Percentiles rank a stretch among this genome's conserved stretches.
These are phyloP conservation scores for Hirtodrosophila duncani DNA, from an alignment of 2,888 invertebrate genomes.

Conservation along the genomic window DNA sequence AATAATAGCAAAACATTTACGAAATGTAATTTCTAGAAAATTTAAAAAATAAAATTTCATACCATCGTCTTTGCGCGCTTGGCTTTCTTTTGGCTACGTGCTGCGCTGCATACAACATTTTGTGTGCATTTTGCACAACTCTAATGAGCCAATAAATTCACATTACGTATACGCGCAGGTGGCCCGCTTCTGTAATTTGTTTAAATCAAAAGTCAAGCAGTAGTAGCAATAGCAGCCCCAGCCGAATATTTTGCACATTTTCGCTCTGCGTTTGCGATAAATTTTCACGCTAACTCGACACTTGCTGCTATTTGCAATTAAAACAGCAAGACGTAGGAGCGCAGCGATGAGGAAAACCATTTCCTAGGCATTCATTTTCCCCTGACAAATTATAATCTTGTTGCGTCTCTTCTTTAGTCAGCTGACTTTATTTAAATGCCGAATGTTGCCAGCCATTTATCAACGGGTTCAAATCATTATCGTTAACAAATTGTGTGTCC, in stretches of 20 bases:
- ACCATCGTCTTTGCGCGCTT: no score
- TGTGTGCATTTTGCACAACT: constrained; percentile 37
- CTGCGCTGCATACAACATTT: constrained; percentile 23
- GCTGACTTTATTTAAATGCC: constrained; percentile 11
- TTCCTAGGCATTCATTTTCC: constrained; percentile 5
- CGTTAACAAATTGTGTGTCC: constrained; percentile 2
- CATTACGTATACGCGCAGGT: constrained; percentile 73
- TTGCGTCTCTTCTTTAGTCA: constrained; percentile 1
- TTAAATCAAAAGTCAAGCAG: constrained; percentile 58
- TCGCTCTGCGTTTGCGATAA: constrained; percentile 36
- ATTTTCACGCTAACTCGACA: constrained; percentile 71
- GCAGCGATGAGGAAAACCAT: no score
- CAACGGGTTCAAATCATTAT: constrained; percentile 6
- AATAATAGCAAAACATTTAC: neutral
- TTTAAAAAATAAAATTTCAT: no score
- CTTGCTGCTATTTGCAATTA: constrained; percentile 42
- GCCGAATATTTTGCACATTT: constrained; percentile 21
- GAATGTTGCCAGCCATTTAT: neutral
- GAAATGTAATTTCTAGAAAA: neutral
- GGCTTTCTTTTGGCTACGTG: constrained; percentile 35
- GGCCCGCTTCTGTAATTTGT: constrained; percentile 58
- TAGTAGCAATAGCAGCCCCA: constrained; percentile 5
- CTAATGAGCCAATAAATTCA: constrained; percentile 67
- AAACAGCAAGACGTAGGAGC: no score
- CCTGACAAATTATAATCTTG: neutral